Base-by-base conservation (phyloP, 2,797 vertebrate genomes). In the Argentina silus region DNA sequence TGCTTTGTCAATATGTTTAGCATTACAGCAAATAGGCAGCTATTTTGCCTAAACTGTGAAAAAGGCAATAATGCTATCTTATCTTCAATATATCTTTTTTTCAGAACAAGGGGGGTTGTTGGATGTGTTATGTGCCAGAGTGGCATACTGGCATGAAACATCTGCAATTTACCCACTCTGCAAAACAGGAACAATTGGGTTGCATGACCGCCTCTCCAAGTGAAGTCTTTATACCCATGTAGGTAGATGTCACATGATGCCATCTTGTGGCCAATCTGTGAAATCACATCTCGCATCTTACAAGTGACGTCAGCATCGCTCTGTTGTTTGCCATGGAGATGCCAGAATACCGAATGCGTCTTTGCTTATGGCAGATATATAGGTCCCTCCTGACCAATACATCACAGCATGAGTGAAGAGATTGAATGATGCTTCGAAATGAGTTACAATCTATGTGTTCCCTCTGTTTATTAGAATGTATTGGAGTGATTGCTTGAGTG, bases 201-300 rank as follows among this genome's bases (percentile, higher is more conserved):
- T 65, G 45, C 17, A 27, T 27, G 14, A 59, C 21, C 27, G 56
- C 19, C 21, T 15, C 15, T 7, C 51, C 15, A 27, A 59, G 23
- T 59, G 9, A 59, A 36, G 27, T 36, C 27, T 36, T 2, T 36
- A 1, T 4, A 36, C 27, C 27, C 27, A 36, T 4, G 27, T 36
- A 59, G 21, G 21, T 43, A 6, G 10, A 56, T 76, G 76, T 69
- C 17, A 74, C 78, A 86, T 77, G 84, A 80, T 78, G 85, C 21
- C 83, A 87, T 67, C 88, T 76, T 67, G 85, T 88, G 90, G 86
- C 7, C 62, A 63, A 3, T 67, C 47, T 10, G 5, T 3, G 47
- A 53, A 62, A 83, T 59, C 56, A 57, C 84, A 75, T 62, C 1
- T 36, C 27, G 27, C 53, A 50, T 8, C 43, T 61, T 51, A 21